phyloP scores from a whole-genome alignment of 2,888 invertebrate genomes.

The Andrena haemorrhoa region DNA sequence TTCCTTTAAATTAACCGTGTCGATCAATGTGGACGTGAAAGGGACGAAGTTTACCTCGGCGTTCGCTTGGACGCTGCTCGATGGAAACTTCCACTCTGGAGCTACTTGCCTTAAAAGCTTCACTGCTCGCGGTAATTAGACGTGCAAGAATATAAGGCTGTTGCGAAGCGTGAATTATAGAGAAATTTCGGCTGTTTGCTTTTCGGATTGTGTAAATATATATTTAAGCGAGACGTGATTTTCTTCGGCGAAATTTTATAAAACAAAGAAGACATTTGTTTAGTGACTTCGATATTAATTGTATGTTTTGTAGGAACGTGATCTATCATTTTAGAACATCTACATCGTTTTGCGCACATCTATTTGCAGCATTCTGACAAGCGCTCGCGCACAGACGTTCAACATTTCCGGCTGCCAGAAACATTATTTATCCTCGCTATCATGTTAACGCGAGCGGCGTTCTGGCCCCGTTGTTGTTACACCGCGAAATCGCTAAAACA shows the following conservation, averaged over 20 bases:
- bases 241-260: no score
- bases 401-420: not conserved
- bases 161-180: no score
- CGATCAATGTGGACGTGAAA: conserved; percentile 45
- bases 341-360: not conserved
- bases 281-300: not conserved
- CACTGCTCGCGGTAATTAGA: not conserved
- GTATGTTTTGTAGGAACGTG: not conserved
- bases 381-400: not conserved
- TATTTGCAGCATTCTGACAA: not conserved
- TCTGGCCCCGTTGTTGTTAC: conserved; percentile 2
- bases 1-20: conserved; percentile 40
- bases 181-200: no score
- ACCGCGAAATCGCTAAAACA: conserved; percentile 36
- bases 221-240: no score
- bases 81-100: not conserved
- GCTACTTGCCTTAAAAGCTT: not conserved
- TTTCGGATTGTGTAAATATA: no score
- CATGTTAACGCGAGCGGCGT: not conserved
- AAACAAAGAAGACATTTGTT: not conserved
- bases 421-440: not conserved
- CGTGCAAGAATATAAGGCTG: no score
- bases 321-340: not conserved
- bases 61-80: not conserved
- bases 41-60: conserved; percentile 16